Conservation (phyloP, 2,113 vertebrate species). For the Triplophysa tibetana region DNA sequence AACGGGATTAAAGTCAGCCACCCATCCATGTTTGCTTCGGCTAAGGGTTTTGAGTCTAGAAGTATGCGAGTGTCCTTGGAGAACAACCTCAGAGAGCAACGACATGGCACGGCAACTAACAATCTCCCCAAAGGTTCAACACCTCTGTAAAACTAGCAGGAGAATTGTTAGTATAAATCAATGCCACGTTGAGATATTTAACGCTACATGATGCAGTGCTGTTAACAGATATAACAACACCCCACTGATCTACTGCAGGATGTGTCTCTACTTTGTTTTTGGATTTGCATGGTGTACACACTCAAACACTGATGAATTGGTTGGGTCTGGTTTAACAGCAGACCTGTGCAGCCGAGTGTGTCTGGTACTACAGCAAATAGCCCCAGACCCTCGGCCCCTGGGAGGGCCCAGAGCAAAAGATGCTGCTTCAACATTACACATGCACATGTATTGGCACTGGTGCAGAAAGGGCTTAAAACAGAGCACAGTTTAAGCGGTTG, state of each 20-base stretch:
- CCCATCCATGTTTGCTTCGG: conserved; percentile 53
- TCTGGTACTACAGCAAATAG: conserved; percentile 67
- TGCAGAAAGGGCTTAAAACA: conserved; percentile 70
- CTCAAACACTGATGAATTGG: conserved; percentile 34
- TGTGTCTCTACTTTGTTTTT: neutral
- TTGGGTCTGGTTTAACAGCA: conserved; percentile 44
- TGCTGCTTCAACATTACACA: conserved; percentile 64
- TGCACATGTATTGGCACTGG: conserved; percentile 75
- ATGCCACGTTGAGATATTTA: neutral
- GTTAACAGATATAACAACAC: neutral
- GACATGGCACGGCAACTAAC: conserved; percentile 33
- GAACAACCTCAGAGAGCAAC: conserved; percentile 22
- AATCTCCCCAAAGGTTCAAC: conserved; percentile 30
- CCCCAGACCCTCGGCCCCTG: conserved; percentile 60
- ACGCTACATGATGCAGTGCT: neutral
- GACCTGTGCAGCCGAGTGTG: conserved; percentile 65
- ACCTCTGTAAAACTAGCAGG: conserved; percentile 6
- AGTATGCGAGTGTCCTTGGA: conserved; percentile 37
- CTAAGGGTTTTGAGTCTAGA: conserved; percentile 36
- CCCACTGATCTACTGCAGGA: neutral
- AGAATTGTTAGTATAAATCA: conserved; percentile 14
- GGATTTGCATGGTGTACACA: neutral
- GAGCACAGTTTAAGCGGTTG: conserved; percentile 49
- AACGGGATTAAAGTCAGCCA: conserved; percentile 60
- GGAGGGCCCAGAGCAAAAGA: conserved; percentile 64